Conservation (phyloP, 2,797 vertebrate species). For the Kryptolebias ocellatus region DNA sequence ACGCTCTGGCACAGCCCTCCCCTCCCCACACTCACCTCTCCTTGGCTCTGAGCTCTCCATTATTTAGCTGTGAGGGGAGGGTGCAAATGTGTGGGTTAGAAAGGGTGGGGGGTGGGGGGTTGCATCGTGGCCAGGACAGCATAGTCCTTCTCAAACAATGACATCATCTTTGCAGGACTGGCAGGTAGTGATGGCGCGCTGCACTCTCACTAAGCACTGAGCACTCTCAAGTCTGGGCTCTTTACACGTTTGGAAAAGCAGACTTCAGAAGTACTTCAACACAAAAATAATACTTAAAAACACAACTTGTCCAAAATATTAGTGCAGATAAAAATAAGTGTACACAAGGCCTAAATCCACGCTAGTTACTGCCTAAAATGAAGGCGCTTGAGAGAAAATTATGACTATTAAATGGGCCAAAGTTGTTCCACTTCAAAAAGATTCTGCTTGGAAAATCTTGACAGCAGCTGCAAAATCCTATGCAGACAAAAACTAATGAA, state of each 20-base stretch:
- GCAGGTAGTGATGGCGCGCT: constrained; percentile 47
- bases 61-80: constrained; percentile 45
- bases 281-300: neutral
- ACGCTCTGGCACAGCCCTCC: constrained; percentile 18
- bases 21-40: constrained; percentile 17
- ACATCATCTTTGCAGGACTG: constrained; percentile 83
- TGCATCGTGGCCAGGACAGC: constrained; percentile 37
- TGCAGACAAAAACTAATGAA: constrained; percentile 27
- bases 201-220: constrained; percentile 17
- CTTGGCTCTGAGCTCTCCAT: constrained; percentile 45
- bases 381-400: neutral
- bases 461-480: constrained; percentile 46
- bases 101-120: neutral
- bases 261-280: neutral
- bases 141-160: constrained; percentile 64
- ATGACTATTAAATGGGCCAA: constrained; percentile 15
- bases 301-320: neutral
- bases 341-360: neutral
- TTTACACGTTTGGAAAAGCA: neutral
- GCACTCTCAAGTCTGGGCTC: constrained; percentile 12
- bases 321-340: neutral
- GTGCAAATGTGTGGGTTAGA: neutral
- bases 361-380: neutral
- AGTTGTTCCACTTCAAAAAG: constrained; percentile 3
- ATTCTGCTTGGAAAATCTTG: constrained; percentile 18